Evolutionary conservation across 2,797 vertebrate genomes (phyloP).

Genomic region (Podarcis lilfordi): DNA sequence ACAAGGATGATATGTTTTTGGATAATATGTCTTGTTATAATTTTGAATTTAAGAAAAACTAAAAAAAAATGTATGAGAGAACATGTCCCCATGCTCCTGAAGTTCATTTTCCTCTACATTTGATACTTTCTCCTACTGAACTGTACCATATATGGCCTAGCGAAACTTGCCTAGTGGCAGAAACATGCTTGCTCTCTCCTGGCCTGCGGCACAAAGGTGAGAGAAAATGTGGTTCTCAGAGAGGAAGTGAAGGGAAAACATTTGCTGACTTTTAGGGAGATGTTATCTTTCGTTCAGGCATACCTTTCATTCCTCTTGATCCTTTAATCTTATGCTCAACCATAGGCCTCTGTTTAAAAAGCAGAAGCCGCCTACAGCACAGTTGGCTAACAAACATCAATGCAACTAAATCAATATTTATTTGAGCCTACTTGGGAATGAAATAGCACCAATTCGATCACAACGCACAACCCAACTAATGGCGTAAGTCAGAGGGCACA

Average conservation of each 20-base stretch:
- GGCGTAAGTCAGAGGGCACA: background rate
- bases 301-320: background rate
- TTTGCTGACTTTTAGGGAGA: background rate
- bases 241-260: background rate
- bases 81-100: constrained; percentile 10
- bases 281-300: background rate
- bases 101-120: constrained; percentile 24
- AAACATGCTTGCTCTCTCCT: constrained; percentile 23
- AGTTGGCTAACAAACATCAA: background rate
- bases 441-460: background rate
- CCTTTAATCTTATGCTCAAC: background rate
- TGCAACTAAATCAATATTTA: background rate
- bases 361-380: background rate
- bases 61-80: background rate
- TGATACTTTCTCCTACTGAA: background rate
- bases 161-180: constrained; percentile 2
- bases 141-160: constrained; percentile 11
- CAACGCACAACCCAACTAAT: background rate
- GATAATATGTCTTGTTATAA: too few relatives aligned
- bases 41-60: too few relatives aligned
- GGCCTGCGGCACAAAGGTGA: background rate
- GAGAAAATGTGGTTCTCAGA: background rate
- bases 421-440: background rate
- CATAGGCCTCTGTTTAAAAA: background rate
- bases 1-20: too few relatives aligned